These are phyloP conservation scores for Nothura maculosa DNA, from an alignment of 2,797 vertebrate species.

Conservation along the genomic window DNA sequence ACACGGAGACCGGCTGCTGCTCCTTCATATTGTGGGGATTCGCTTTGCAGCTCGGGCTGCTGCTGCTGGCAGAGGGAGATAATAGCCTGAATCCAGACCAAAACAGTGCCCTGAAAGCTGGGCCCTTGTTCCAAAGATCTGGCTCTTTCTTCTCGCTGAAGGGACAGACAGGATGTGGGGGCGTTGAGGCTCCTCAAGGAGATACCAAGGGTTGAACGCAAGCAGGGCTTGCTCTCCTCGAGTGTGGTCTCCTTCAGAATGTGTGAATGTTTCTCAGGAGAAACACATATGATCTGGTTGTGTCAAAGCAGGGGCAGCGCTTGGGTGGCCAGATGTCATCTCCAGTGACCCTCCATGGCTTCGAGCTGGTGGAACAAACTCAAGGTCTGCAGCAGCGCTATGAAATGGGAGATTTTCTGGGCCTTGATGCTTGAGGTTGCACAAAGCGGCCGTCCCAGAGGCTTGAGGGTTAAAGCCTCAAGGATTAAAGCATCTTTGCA, in stretches of 20 bases:
- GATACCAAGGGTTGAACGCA: background rate
- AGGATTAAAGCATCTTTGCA: background rate
- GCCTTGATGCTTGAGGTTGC: accelerated
- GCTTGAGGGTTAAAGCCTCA: background rate
- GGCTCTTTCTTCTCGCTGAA: background rate
- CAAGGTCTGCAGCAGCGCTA: background rate
- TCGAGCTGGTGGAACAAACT: background rate
- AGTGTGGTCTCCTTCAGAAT: background rate
- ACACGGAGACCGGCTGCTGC: background rate
- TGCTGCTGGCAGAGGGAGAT: background rate
- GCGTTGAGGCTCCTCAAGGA: background rate
- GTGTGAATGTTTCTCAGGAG: background rate
- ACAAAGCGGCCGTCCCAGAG: background rate
- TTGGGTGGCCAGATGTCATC: background rate
- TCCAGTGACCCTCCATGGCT: background rate
- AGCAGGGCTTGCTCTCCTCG: background rate
- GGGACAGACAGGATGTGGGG: background rate
- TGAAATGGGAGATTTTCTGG: background rate
- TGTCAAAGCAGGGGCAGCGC: too few relatives aligned
- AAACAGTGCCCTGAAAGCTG: background rate
- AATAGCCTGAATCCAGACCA: background rate
- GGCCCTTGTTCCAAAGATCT: background rate
- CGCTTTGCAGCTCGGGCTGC: background rate
- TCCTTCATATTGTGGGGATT: background rate
- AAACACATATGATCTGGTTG: background rate